Evolutionary conservation across 1,140 invertebrate genomes (phyloP).

Genomic region (Araneus ventricosus): DNA sequence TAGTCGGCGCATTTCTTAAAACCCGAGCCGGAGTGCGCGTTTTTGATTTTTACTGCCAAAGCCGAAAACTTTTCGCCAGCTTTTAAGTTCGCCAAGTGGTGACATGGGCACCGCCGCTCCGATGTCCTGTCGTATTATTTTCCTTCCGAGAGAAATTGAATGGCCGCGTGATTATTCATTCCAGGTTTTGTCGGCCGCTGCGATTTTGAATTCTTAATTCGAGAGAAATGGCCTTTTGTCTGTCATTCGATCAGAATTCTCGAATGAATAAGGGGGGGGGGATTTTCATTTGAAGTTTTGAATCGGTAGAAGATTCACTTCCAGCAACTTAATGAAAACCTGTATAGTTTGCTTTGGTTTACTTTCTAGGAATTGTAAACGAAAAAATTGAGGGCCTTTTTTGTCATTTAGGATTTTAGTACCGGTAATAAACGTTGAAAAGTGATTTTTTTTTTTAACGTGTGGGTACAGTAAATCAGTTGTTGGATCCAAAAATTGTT

Average conservation of each 20-base stretch:
- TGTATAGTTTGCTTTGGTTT: too few relatives aligned
- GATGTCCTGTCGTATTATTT: slow-evolving; percentile 9
- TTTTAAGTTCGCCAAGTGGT: not conserved
- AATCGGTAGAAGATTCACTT: too few relatives aligned
- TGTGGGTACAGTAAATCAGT: too few relatives aligned
- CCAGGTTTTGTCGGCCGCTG: not conserved
- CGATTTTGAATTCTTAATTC: not conserved
- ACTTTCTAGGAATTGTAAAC: too few relatives aligned
- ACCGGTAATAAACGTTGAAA: too few relatives aligned
- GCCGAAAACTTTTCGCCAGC: slow-evolving; percentile 55
- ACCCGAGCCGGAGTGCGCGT: not conserved
- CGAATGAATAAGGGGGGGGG: too few relatives aligned
- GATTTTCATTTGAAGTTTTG: too few relatives aligned
- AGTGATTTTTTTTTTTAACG: too few relatives aligned
- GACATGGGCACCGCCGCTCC: not conserved
- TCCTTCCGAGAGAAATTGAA: not conserved
- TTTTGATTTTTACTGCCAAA: slow-evolving; percentile 58
- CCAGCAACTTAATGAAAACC: too few relatives aligned
- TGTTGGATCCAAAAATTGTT: too few relatives aligned
- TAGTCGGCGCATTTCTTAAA: slow-evolving; percentile 67
- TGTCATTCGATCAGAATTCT: not conserved
- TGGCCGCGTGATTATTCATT: not conserved
- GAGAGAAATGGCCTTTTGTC: not conserved
- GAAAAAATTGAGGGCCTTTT: too few relatives aligned
- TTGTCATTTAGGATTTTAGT: too few relatives aligned